A percentile compares a stretch with the other conserved stretches of the same genome.
phyloP scores from a whole-genome alignment of 2,797 vertebrate species.

The Pseudochaenichthys georgianus region DNA sequence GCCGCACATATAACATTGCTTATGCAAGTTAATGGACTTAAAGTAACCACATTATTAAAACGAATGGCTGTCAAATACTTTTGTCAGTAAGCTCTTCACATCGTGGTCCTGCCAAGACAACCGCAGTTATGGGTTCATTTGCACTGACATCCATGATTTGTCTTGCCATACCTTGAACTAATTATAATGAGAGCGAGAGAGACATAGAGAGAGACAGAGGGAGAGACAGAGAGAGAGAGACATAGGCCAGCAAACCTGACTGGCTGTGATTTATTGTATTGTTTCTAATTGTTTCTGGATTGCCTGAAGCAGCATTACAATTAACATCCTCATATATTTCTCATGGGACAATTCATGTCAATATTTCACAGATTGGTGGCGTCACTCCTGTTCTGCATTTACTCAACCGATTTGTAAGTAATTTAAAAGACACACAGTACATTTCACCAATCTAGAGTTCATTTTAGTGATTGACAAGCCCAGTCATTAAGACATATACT shows the following conservation, averaged over 20 bases:
- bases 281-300: slow-evolving; percentile 27
- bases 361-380: slow-evolving; percentile 36
- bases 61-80: neutral
- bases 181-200: slow-evolving; percentile 19
- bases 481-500: slow-evolving; percentile 32
- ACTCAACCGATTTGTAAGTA: slow-evolving; percentile 14
- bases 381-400: slow-evolving; percentile 33
- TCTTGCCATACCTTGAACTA: slow-evolving; percentile 16
- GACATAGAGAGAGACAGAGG: neutral
- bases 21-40: neutral
- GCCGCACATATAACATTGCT: neutral
- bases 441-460: slow-evolving; percentile 36
- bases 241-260: slow-evolving; percentile 2
- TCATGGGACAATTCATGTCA: slow-evolving; percentile 44
- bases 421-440: slow-evolving; percentile 23
- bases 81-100: neutral
- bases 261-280: slow-evolving; percentile 25
- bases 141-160: slow-evolving; percentile 30
- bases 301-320: slow-evolving; percentile 28
- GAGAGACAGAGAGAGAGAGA: neutral
- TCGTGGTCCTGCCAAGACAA: slow-evolving; percentile 4
- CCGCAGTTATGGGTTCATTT: slow-evolving; percentile 18
- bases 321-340: slow-evolving; percentile 35
- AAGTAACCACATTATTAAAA: neutral
- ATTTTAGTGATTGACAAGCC: slow-evolving; percentile 46